Base-by-base conservation (phyloP, 1,140 invertebrate genomes). In the Hycleus cichorii region DNA sequence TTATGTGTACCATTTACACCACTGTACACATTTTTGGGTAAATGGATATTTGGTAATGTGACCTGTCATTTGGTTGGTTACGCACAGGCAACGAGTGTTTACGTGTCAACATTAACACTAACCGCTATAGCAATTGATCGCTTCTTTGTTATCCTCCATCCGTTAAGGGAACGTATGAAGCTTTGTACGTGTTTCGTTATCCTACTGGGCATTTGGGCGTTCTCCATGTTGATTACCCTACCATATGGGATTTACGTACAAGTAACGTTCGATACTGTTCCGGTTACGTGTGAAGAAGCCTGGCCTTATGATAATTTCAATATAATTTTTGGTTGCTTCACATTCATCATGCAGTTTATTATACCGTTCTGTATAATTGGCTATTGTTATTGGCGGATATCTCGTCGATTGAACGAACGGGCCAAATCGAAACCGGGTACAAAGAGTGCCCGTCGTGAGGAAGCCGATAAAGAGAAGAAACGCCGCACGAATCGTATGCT, bases 101-200 rank as follows among this genome's bases (percentile, higher is more conserved):
- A 97, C 76, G 93, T 98, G 45, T 96, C 93, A 9, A 95, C 93
- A 0, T 78, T 97, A 49, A 98, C 95, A 0, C 80, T 97, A 7
- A 96, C 91, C 0, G 91, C 92, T n/a, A 98, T 98, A 62, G 95
- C 95, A 1, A 85, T 97, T 18, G 95, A 98, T 75, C 81, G 95
- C 40, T 98, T 91, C 72, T 89, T 95, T 68, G 93, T 97, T 27
- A 98, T 98, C 69, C 89, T 97, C 11, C 92, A 95, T 69, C 95
- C 95, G 0, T 95, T 96, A 69, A 80, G 88, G 64, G 90, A 90
- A n/a, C 80, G 93, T 50, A 95, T 97, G 87, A 90, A 89, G 70
- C 79, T 92, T 10, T 79, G 78, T 55, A 86, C 85, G 0, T 93
- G 93, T 68, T 76, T 93, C 9, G 72, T 80, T 4, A 86, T 97